A percentile compares a stretch with the other conserved stretches of the same genome.
phyloP scores from a whole-genome alignment of 2,113 vertebrate species.

The Tretioscincus oriximinensis region DNA sequence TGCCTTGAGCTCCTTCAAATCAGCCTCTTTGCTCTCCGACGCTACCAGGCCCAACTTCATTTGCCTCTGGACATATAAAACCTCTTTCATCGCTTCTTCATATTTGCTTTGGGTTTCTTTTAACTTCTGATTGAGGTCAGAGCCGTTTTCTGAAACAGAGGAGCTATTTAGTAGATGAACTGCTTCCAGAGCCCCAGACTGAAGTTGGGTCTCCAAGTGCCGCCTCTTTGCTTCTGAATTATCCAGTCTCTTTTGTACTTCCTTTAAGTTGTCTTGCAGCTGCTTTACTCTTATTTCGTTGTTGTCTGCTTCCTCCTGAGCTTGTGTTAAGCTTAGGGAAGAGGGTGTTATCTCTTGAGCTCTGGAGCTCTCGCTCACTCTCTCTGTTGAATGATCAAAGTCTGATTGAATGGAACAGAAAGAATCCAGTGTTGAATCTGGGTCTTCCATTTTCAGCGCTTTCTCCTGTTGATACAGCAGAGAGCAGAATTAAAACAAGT shows the following conservation, averaged over 20 bases:
- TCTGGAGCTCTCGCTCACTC: slow-evolving; percentile 44
- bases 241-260: slow-evolving; percentile 75
- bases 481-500: slow-evolving; percentile 3
- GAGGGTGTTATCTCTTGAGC: slow-evolving; percentile 54
- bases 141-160: slow-evolving; percentile 80
- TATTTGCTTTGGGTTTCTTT: slow-evolving; percentile 80
- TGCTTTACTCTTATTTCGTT: slow-evolving; percentile 72
- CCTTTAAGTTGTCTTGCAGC: slow-evolving; percentile 78
- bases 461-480: slow-evolving; percentile 65
- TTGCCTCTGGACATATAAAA: slow-evolving; percentile 74
- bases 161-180: slow-evolving; percentile 55
- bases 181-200: slow-evolving; percentile 55
- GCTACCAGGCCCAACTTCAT: slow-evolving; percentile 61
- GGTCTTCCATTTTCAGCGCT: slow-evolving; percentile 59
- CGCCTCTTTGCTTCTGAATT: slow-evolving; percentile 78
- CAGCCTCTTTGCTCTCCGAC: slow-evolving; percentile 61
- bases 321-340: slow-evolving; percentile 30
- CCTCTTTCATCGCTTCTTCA: slow-evolving; percentile 80
- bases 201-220: slow-evolving; percentile 75
- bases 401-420: slow-evolving; percentile 81
- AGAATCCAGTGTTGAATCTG: slow-evolving; percentile 74
- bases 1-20: slow-evolving; percentile 56
- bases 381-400: slow-evolving; percentile 63
- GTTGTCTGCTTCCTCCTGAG: slow-evolving; percentile 45
- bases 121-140: slow-evolving; percentile 80